A percentile compares a stretch with the other conserved stretches of the same genome.
These are phyloP conservation scores for Tenthredo livida DNA, from an alignment of 2,888 invertebrate species.

Conservation along the genomic window DNA sequence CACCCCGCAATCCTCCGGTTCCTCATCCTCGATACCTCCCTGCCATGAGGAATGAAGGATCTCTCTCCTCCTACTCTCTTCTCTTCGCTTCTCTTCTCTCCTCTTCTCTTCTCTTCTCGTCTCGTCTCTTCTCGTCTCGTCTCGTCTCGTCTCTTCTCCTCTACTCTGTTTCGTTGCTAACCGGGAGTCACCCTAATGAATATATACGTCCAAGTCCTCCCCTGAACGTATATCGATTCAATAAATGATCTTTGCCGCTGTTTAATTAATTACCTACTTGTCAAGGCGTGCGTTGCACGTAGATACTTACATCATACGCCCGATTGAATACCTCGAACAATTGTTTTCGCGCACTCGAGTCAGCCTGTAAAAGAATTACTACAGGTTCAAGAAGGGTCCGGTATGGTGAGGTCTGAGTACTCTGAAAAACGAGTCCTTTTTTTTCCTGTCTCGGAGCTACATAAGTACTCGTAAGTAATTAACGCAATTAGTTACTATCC, in stretches of 20 bases:
- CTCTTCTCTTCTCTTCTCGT: constrained; percentile 7
- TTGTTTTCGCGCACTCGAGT: constrained; percentile 5
- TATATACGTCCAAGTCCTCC: neutral
- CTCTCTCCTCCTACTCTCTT: constrained; percentile 57
- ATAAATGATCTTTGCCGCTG: constrained; percentile 38
- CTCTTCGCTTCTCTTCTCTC: constrained; percentile 24
- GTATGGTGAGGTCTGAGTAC: neutral
- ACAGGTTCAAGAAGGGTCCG: constrained; percentile 25
- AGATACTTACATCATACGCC: neutral
- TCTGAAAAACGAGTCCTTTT: neutral
- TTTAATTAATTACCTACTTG: neutral
- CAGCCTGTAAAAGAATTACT: neutral
- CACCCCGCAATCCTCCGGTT: constrained; percentile 62
- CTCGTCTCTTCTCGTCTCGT: constrained; percentile 17
- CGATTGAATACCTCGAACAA: constrained; percentile 18
- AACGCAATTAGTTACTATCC: constrained; percentile 34
- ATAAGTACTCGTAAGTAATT: neutral
- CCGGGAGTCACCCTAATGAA: constrained; percentile 39
- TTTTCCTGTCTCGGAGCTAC: neutral
- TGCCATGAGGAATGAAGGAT: constrained; percentile 61
- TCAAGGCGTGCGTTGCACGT: neutral
- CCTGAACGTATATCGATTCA: constrained; percentile 36
- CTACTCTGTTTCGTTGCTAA: constrained; percentile 45
- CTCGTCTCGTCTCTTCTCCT: constrained; percentile 8
- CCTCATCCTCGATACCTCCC: constrained; percentile 70